A percentile compares a stretch with the other conserved stretches of the same genome.
Evolutionary conservation across 2,888 invertebrate genomes (phyloP).

Genomic region (Campopleginae sp.): DNA sequence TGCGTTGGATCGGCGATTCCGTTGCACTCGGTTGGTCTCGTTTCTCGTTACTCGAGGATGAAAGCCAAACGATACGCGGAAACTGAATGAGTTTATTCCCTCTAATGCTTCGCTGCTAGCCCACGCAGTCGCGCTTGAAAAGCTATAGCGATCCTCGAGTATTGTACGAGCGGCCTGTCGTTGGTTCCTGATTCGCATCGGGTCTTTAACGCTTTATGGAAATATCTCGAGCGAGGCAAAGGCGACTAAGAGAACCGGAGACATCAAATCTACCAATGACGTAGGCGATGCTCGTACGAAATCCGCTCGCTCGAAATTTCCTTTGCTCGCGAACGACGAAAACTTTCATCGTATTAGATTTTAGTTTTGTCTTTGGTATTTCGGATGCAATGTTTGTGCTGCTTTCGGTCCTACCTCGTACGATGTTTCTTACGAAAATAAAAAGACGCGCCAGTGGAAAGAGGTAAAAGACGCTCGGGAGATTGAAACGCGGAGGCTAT

Average conservation of each 20-base stretch:
- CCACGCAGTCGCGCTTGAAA: slow-evolving; percentile 47
- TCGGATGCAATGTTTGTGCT: background rate
- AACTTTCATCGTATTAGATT: background rate
- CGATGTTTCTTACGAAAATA: slow-evolving; percentile 36
- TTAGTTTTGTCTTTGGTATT: background rate
- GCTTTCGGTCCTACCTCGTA: slow-evolving; percentile 15
- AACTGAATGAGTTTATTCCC: slow-evolving; percentile 54
- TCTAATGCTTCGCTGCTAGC: slow-evolving; percentile 8
- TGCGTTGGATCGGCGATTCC: slow-evolving; percentile 15
- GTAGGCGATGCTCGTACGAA: background rate
- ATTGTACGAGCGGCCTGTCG: slow-evolving; percentile 41
- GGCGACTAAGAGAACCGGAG: background rate
- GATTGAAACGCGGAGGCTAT: slow-evolving; percentile 33
- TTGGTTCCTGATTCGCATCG: slow-evolving; percentile 36
- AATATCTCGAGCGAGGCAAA: slow-evolving; percentile 10
- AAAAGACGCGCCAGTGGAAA: slow-evolving; percentile 18
- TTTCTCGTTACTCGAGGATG: slow-evolving; percentile 51
- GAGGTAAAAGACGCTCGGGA: slow-evolving; percentile 35
- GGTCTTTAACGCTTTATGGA: slow-evolving; percentile 46
- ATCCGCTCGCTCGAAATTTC: background rate
- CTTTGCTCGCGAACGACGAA: background rate
- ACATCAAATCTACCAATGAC: background rate
- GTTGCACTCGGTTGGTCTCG: slow-evolving; percentile 56
- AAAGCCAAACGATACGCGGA: slow-evolving; percentile 43
- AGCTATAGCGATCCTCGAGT: slow-evolving; percentile 40